Conservation (phyloP, 2,113 vertebrate genomes). For the Clupea harengus region DNA sequence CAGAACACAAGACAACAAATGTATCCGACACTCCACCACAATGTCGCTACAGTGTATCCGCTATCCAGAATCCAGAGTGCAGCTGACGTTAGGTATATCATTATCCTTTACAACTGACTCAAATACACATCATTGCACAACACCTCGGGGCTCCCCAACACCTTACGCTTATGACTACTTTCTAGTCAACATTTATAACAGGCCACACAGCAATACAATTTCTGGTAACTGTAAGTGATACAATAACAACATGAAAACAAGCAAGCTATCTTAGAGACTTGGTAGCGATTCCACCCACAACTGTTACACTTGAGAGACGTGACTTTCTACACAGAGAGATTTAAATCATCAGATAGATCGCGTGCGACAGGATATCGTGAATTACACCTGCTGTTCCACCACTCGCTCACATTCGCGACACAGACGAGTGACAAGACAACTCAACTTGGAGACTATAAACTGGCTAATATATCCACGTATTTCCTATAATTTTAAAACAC, state of each 20-base stretch:
- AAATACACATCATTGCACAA: background rate
- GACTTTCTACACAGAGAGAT: background rate
- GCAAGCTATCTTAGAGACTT: background rate
- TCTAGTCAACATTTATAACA: background rate
- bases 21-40: background rate
- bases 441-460: background rate
- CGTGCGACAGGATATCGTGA: background rate
- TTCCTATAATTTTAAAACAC: background rate
- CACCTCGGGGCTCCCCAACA: background rate
- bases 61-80: background rate
- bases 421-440: background rate
- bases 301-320: background rate
- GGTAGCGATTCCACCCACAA: background rate
- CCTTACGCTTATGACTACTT: background rate
- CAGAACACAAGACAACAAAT: too few species aligned
- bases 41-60: background rate
- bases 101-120: background rate
- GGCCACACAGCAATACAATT: background rate
- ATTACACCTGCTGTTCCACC: constrained; percentile 29
- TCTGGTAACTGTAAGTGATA: background rate
- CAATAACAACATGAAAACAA: background rate
- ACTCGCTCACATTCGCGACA: background rate
- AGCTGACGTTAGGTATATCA: background rate
- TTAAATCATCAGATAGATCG: background rate
- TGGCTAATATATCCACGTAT: constrained; percentile 1